These are phyloP conservation scores for Sakesphorus luctuosus DNA, from an alignment of 2,113 vertebrate genomes.

Conservation along the genomic window DNA sequence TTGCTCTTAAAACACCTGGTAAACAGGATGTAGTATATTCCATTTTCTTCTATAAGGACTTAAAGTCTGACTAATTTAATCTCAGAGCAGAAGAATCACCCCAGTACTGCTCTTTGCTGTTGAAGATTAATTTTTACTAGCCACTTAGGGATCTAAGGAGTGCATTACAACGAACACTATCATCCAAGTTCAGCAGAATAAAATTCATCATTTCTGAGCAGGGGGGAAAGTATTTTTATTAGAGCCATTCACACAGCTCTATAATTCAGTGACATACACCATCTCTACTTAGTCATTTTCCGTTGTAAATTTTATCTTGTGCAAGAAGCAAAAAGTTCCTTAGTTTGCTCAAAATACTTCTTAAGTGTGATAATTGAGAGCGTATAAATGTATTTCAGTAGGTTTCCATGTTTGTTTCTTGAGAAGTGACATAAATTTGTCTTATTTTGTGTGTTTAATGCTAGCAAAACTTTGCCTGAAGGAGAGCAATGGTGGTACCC, in stretches of 20 bases:
- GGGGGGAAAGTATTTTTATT: slow-evolving; percentile 60
- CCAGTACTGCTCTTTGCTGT: background rate
- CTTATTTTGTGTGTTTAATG: slow-evolving; percentile 10
- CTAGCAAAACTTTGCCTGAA: slow-evolving; percentile 18
- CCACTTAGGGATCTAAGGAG: slow-evolving; percentile 42
- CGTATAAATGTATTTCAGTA: slow-evolving; percentile 40
- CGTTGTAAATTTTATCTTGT: slow-evolving; percentile 58
- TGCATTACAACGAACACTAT: background rate
- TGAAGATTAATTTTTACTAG: slow-evolving; percentile 67
- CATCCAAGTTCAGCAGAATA: slow-evolving; percentile 60
- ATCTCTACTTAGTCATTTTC: slow-evolving; percentile 46
- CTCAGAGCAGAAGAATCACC: slow-evolving; percentile 27
- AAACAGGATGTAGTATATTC: slow-evolving; percentile 44
- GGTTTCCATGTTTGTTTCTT: slow-evolving; percentile 47
- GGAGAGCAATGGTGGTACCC: background rate
- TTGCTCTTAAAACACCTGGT: slow-evolving; percentile 25
- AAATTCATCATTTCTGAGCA: slow-evolving; percentile 63
- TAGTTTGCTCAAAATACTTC: slow-evolving; percentile 31
- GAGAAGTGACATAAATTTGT: slow-evolving; percentile 12
- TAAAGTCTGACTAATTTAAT: slow-evolving; percentile 41
- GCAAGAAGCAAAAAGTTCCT: slow-evolving; percentile 67
- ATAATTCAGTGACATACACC: slow-evolving; percentile 48
- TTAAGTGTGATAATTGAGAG: slow-evolving; percentile 66
- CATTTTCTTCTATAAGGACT: background rate
- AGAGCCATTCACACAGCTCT: slow-evolving; percentile 49